Evolutionary conservation across 1,140 invertebrate genomes (phyloP).

Genomic region (Bombus cullumanus): DNA sequence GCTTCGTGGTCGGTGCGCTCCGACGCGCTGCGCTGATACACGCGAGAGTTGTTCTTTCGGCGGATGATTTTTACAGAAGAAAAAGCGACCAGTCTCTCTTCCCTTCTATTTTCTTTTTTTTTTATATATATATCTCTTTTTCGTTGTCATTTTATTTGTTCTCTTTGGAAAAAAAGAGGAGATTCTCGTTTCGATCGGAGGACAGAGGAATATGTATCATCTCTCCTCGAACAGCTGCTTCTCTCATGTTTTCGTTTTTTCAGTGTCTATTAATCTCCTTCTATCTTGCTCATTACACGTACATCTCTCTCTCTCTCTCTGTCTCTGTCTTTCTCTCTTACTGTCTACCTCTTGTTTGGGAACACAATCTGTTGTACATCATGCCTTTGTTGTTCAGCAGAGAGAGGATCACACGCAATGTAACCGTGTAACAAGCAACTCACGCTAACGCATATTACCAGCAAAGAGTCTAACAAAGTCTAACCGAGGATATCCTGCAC

Average conservation of each 20-base stretch:
- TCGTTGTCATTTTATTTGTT: neutral
- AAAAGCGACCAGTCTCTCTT: constrained; percentile 5
- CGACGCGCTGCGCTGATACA: constrained; percentile 38
- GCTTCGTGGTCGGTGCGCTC: constrained; percentile 57
- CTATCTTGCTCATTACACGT: constrained; percentile 38
- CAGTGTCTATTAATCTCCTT: constrained; percentile 24
- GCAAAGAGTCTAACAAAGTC: constrained; percentile 52
- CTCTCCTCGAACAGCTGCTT: constrained; percentile 39
- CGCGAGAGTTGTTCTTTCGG: constrained; percentile 45
- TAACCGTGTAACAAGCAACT: constrained; percentile 57
- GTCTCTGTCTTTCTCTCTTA: neutral
- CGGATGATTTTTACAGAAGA: constrained; percentile 19
- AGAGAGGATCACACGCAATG: constrained; percentile 28
- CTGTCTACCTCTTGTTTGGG: neutral
- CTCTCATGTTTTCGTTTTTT: constrained; percentile 20
- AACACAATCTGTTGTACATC: constrained; percentile 3
- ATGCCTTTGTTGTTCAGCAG: constrained; percentile 35
- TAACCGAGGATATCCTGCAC: constrained; percentile 61
- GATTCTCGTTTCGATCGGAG: constrained; percentile 61
- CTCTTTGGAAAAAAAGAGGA: constrained; percentile 47
- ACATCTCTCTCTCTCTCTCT: constrained; percentile 1
- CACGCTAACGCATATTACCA: constrained; percentile 41
- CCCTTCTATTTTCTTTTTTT: neutral
- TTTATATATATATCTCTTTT: neutral
- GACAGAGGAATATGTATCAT: constrained; percentile 30